Evolutionary conservation across 2,888 invertebrate genomes (phyloP), one percentile per base, ranked within the genome.

Genomic region (Aphodius sticticus): DNA sequence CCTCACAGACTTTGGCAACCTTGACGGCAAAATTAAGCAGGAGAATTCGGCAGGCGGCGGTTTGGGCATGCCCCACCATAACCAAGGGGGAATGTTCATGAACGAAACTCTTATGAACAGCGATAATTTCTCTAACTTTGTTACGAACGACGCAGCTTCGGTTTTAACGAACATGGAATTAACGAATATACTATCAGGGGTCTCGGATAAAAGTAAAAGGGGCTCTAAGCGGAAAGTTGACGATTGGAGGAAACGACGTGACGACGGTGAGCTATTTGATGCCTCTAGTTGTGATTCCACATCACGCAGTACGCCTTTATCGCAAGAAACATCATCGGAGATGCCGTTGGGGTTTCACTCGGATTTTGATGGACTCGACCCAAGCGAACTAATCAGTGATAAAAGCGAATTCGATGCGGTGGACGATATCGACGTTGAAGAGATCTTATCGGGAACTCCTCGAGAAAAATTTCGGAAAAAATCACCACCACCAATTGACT

Each of bases 211-310:
- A 36, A 81, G 91, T 2, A 93, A 93, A 84, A 86, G 84, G 6
- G 82, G 88, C 16, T 88, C 89, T 0, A 93, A 93, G 84, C 90
- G 94, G 81, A 92, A 92, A 77, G 91, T 92, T 77, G 91, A 92
- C 78, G 92, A 92, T 89, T 91, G 92, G 88, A 90, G 92, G 9
- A 94, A 93, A 86, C 91, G 92, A 15, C 93, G 93, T 16, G 37
- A 26, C 83, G 89, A 90, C 70, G 89, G 89, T 38, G 93, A 94
- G 80, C 81, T 91, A 12, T 88, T 92, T 82, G 93, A 94, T 83
- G 92, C 93, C 0, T 94, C 94, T 12, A 91, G 91, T 81, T 92
- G 92, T 83, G 92, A 92, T 86, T 92, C 92, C n/a, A 92, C 91
- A 79, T 92, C 92, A 78, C 89, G 92, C 82, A 92, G 92, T 84